Percentiles rank a stretch among this genome's conserved stretches.
phyloP scores from a whole-genome alignment of 2,113 vertebrate species.

The Gymnarchus niloticus region DNA sequence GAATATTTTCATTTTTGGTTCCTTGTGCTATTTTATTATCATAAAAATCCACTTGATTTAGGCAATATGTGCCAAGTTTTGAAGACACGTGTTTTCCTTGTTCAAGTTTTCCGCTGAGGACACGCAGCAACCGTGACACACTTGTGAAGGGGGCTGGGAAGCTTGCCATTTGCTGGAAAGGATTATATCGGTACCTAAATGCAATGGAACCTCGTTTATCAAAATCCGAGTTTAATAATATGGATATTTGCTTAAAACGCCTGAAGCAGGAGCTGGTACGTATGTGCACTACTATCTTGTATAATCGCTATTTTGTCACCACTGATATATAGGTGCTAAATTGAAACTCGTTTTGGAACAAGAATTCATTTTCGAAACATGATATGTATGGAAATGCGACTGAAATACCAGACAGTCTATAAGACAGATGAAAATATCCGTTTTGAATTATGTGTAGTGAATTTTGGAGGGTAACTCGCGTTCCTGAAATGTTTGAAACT shows the following conservation, averaged over 20 bases:
- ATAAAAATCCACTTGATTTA: neutral
- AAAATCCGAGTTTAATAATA: conserved; percentile 55
- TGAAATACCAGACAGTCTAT: neutral
- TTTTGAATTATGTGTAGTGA: neutral
- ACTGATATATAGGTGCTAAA: neutral
- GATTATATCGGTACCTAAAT: neutral
- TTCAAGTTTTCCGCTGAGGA: neutral
- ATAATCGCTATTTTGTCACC: neutral
- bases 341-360: neutral
- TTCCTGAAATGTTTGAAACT: neutral
- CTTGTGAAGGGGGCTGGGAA: neutral
- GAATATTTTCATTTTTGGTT: neutral
- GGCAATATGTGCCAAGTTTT: neutral
- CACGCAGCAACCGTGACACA: neutral
- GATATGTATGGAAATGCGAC: too few species aligned
- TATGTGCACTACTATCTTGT: neutral
- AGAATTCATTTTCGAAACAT: neutral
- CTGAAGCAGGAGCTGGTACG: conserved; percentile 67
- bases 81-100: neutral
- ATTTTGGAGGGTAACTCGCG: neutral
- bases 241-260: conserved; percentile 64
- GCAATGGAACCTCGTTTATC: conserved; percentile 47
- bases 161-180: neutral
- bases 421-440: neutral
- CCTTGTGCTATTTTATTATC: neutral